Base-by-base conservation (phyloP, 2,888 invertebrate genomes). In the Scaeva pyrastri region DNA sequence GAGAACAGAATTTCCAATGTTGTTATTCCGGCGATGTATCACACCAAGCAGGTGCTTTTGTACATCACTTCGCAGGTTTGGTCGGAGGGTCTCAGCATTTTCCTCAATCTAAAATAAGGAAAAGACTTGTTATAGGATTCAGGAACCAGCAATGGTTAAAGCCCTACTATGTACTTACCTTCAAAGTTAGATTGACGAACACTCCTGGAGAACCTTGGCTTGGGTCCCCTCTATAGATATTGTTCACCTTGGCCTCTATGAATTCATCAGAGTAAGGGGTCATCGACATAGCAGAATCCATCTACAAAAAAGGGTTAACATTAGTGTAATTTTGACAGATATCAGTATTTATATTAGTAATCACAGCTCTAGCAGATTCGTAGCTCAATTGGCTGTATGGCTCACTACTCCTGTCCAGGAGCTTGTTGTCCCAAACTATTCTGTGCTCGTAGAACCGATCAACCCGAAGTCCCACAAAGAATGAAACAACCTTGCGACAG, bases 271-370 rank as follows among this genome's bases (percentile, higher is more conserved):
- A 97, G 90, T 97, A 97, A 0, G 97, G 97, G 0, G 98, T 98
- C 96, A 97, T 97, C 0, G 97, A 96, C 95, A 98, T 97, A 0
- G 97, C 97, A 0, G 97, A 97, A 92, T 97, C 97, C 90, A 98
- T 94, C 97, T 98, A 45, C n/a, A 14, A 19, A 26, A 16, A 14
- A 48, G 0, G 1, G 43, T 62, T 5, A 43, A 14, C 4, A 12
- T 10, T 1, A 70, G 23, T 36, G 10, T 41, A 5, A 39, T 14
- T 41, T 19, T 58, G 19, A 39, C 39, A 41, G 10, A 14, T 50
- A 56, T 2, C 6, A 41, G 10, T 21, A 12, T 48, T 5, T 14
- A 23, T 6, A 7, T 14, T 2, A 21, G 0, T 56, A 94, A 96
- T 95, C 93, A 98, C 97, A 88, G 98, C 98, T 93, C 96, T 94